Percentiles rank a stretch among this genome's conserved stretches.
phyloP scores from a whole-genome alignment of 2,797 vertebrate genomes.

The Sebastes nivosus region DNA sequence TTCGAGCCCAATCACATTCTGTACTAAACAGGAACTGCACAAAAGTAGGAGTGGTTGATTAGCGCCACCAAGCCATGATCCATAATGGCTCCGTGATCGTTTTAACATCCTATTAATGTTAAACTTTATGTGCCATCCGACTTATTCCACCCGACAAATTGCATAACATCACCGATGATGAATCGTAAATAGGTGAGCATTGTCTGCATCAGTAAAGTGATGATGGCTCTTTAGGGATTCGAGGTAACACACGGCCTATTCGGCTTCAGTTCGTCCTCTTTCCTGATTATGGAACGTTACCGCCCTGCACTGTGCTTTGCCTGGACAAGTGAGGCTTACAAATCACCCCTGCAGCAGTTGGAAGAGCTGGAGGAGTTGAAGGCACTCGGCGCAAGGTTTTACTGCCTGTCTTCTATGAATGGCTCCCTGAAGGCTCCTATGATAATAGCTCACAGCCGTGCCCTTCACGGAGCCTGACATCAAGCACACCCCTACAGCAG shows the following conservation, averaged over 20 bases:
- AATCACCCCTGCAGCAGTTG: constrained; percentile 77
- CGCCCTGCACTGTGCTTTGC: constrained; percentile 68
- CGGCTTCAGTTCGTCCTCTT: constrained; percentile 58
- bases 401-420: constrained; percentile 81
- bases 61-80: constrained; percentile 16
- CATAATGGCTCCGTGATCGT: constrained; percentile 25
- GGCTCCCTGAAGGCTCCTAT: constrained; percentile 79
- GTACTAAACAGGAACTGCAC: constrained; percentile 7
- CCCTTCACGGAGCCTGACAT: constrained; percentile 79
- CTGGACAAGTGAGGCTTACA: constrained; percentile 77
- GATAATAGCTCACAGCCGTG: constrained; percentile 81
- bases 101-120: constrained; percentile 52
- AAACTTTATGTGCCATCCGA: constrained; percentile 43
- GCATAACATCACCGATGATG: constrained; percentile 49
- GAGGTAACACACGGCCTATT: constrained; percentile 54
- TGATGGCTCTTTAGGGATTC: constrained; percentile 44
- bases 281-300: constrained; percentile 72
- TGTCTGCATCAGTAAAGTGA: constrained; percentile 51
- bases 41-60: constrained; percentile 16
- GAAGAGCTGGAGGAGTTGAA: constrained; percentile 77
- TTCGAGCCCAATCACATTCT: not conserved
- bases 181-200: constrained; percentile 54
- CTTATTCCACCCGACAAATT: constrained; percentile 37
- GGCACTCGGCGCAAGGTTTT: constrained; percentile 76
- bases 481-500: constrained; percentile 75